Conservation (phyloP, 2,797 vertebrate species). For the Lepilemur ruficaudatus region DNA sequence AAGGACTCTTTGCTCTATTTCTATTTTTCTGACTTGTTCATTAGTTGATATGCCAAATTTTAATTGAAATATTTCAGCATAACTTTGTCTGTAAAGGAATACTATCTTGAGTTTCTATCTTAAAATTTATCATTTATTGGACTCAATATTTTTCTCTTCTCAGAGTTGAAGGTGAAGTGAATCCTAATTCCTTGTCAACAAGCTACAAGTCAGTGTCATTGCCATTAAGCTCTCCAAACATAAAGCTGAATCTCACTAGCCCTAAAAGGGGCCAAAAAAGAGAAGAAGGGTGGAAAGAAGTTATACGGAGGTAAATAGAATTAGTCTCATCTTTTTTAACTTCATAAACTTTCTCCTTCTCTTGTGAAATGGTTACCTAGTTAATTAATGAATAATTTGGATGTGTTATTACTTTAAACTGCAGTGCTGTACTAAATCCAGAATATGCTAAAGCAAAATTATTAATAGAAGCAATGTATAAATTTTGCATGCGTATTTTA, state of each 20-base stretch:
- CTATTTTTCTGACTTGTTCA: constrained; percentile 47
- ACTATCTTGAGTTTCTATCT: constrained; percentile 43
- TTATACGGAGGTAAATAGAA: constrained; percentile 92
- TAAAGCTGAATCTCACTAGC: constrained; percentile 97
- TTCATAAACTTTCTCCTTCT: neutral
- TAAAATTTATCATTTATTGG: constrained; percentile 54
- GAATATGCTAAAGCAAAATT: constrained; percentile 28
- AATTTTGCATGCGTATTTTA: constrained; percentile 33
- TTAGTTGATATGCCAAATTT: constrained; percentile 31
- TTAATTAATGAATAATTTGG: constrained; percentile 49
- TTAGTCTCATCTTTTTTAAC: constrained; percentile 49
- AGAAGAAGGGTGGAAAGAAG: constrained; percentile 99
- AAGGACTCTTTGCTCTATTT: neutral
- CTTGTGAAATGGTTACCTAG: neutral
- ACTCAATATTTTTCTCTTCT: constrained; percentile 69
- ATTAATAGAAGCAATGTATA: neutral
- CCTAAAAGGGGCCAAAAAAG: constrained; percentile 98
- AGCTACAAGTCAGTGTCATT: constrained; percentile 93
- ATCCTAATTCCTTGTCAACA: constrained; percentile 89
- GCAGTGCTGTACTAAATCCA: neutral
- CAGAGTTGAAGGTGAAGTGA: constrained; percentile 88
- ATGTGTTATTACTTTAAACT: constrained; percentile 52
- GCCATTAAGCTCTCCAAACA: constrained; percentile 93
- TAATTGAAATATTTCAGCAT: neutral
- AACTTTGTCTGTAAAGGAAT: neutral